Base-by-base conservation (phyloP, 2,888 invertebrate species). In the Anodontia alba region DNA sequence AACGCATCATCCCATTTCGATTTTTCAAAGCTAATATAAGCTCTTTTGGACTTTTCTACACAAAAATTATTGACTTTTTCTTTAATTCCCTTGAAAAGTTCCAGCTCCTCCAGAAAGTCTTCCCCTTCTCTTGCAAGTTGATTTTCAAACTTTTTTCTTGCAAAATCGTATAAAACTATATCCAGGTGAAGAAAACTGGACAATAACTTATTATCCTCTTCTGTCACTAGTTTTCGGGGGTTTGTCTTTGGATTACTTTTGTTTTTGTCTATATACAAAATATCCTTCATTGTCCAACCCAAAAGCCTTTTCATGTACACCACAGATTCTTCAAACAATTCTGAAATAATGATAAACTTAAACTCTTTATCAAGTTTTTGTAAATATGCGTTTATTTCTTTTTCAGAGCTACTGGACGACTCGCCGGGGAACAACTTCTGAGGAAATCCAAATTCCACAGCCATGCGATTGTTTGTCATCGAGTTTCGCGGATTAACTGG, bases 271-370 rank as follows among this genome's bases (percentile, higher is more conserved):
- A 86, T 31, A 57, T 84, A 90, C 2, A 90, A 15, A 46, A 90
- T 67, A 51, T 88, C 88, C 68, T 76, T 46, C 17, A 80, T 77
- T 1, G 26, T n/a, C 89, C 89, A 90, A 2, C 73, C 46, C 15
- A 88, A 62, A 1, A 76, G 17, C 15, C 88, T 78, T 69, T 80
- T 88, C 75, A 90, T 76, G 1, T 86, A 66, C 8, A 90, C 84
- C 75, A 90, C 62, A 0, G 88, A 88, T 72, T 90, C 89, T 26
- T 88, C 86, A 51, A 88, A 88, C 67, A 78, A 73, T 43, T 88
- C 88, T 0, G 83, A 83, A 23, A 90, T 86, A 3, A 90, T 80
- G 0, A 90, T 80, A 33, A 90, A 79, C 29, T 84, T 26, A 49
- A 88, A 88, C 36, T 83, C 83, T 17, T 81, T 77, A 26, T 86